These are phyloP conservation scores for Pogonus chalceus DNA, from an alignment of 1,140 invertebrate species.

Conservation along the genomic window DNA sequence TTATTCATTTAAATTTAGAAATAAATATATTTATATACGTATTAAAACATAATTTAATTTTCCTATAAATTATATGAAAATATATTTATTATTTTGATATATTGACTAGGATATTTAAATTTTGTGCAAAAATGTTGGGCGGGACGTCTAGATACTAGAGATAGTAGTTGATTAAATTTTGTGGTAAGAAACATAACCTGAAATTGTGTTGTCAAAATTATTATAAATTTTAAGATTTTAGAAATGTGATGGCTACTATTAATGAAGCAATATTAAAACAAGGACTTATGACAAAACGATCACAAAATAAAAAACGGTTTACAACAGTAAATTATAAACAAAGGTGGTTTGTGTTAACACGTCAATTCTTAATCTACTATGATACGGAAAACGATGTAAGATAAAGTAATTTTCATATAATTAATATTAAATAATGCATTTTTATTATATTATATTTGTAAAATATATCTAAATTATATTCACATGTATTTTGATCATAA, in stretches of 20 bases:
- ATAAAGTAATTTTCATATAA: slow-evolving; percentile 23
- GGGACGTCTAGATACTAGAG: too few relatives aligned
- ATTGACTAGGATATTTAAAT: neutral
- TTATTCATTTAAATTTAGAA: too few relatives aligned
- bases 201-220: neutral
- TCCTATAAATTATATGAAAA: too few relatives aligned
- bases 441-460: too few relatives aligned
- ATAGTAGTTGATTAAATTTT: too few relatives aligned
- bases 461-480: too few relatives aligned
- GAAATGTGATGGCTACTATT: neutral
- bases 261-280: slow-evolving; percentile 26
- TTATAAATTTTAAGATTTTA: neutral
- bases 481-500: too few relatives aligned
- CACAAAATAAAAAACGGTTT: slow-evolving; percentile 78
- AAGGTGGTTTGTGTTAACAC: slow-evolving; percentile 72
- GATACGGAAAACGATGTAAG: slow-evolving; percentile 66
- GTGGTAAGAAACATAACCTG: slow-evolving; percentile 2
- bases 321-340: slow-evolving; percentile 76
- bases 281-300: slow-evolving; percentile 75
- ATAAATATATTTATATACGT: too few relatives aligned
- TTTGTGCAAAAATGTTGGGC: neutral
- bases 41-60: too few relatives aligned
- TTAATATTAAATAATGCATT: too few relatives aligned
- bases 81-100: too few relatives aligned
- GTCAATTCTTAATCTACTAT: slow-evolving; percentile 64